Conservation (phyloP, 2,888 invertebrate genomes). For the Colostygia pectinataria region DNA sequence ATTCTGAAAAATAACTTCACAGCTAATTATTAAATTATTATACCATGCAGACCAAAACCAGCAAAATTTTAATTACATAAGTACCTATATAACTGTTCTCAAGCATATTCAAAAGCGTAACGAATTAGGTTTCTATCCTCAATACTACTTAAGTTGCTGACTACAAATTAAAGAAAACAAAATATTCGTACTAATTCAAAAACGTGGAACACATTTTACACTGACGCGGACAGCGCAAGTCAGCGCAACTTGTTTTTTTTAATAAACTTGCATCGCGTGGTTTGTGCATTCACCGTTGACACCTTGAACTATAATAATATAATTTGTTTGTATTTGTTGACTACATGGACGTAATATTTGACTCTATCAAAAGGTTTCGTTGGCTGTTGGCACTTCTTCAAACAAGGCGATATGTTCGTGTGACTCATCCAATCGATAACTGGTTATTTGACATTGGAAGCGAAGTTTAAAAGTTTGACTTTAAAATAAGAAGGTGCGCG, state of each 20-base stretch:
- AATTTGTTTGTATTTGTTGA: neutral
- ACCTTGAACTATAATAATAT: no score
- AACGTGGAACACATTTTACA: no score
- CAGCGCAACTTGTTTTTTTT: neutral
- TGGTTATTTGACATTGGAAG: constrained; percentile 55
- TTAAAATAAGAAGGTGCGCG: constrained; percentile 7
- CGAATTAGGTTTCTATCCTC: neutral
- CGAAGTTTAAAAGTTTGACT: constrained; percentile 27
- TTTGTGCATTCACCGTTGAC: no score
- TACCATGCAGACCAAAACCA: constrained; percentile 3
- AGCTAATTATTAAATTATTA: neutral
- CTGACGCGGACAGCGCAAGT: no score
- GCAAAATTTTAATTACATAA: constrained; percentile 6
- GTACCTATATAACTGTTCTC: constrained; percentile 17
- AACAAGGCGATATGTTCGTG: constrained; percentile 41
- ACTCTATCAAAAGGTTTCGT: constrained; percentile 3
- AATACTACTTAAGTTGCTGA: neutral
- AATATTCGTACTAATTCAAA: neutral
- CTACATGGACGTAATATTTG: constrained; percentile 3
- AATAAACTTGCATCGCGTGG: neutral
- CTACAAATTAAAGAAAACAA: neutral
- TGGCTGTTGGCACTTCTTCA: constrained; percentile 36
- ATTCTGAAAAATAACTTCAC: neutral
- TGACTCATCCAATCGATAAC: constrained; percentile 68
- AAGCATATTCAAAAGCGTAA: constrained; percentile 1